A percentile compares a stretch with the other conserved stretches of the same genome.
Evolutionary conservation across 1,140 invertebrate genomes (phyloP).

Genomic region (Lysiphlebus fabarum): DNA sequence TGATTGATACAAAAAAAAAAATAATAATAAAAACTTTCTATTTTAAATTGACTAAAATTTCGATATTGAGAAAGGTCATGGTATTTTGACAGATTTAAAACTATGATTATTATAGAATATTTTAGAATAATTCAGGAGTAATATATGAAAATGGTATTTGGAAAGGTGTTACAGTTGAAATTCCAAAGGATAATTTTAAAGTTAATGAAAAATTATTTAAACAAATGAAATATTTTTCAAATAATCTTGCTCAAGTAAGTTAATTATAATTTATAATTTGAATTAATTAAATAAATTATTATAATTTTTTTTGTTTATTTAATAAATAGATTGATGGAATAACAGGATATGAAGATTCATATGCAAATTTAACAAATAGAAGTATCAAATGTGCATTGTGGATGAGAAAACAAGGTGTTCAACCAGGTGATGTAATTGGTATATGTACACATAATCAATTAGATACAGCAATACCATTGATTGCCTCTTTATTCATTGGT

Average conservation of each 20-base stretch:
- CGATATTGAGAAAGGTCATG: no score
- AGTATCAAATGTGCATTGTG: slow-evolving; percentile 50
- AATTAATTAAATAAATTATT: no score
- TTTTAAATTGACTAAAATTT: no score
- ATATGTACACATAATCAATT: slow-evolving; percentile 50
- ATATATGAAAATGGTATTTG: slow-evolving; percentile 10
- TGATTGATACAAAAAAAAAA: no score
- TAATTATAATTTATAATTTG: no score
- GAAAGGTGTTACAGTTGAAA: slow-evolving; percentile 13
- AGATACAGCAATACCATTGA: slow-evolving; percentile 48
- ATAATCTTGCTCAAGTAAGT: slow-evolving; percentile 22
- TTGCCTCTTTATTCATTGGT: slow-evolving; percentile 51
- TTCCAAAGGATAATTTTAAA: background rate
- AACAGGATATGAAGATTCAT: slow-evolving; percentile 51
- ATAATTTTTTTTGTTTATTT: no score
- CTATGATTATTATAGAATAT: no score
- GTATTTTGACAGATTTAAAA: no score
- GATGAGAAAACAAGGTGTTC: slow-evolving; percentile 43
- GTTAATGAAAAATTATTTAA: slow-evolving; percentile 22
- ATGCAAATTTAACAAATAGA: slow-evolving; percentile 40
- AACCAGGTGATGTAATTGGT: slow-evolving; percentile 47
- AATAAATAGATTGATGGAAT: slow-evolving; percentile 45
- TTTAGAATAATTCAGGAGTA: background rate
- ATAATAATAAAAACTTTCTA: no score
- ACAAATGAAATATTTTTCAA: slow-evolving; percentile 19